Base-by-base conservation (phyloP, 2,113 vertebrate species). In the Pithys albifrons region DNA sequence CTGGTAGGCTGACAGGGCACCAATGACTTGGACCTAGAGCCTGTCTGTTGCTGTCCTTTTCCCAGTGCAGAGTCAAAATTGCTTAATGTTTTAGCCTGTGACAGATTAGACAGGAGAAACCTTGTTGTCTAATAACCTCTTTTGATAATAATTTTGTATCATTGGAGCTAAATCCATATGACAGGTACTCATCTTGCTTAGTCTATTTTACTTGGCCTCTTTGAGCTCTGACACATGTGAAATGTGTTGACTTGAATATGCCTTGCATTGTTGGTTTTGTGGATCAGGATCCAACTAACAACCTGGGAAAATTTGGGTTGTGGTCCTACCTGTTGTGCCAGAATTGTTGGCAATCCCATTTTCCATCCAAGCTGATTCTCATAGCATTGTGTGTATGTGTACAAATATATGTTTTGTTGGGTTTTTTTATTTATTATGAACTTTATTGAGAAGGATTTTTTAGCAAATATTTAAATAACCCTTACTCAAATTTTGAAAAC, bases 31-130 rank as follows among this genome's bases (percentile, higher is more conserved):
- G 57, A 77, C 90, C 52, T 71, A 35, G 51, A 93, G 59, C 65
- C 31, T 66, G 14, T 35, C 48, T 16, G 0, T 35, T 59, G 67
- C 51, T 85, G 46, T 79, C 43, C 57, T 87, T 77, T 95, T 67
- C 62, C 64, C 43, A 74, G 0, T 35, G 33, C 54, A 46, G 39
- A 91, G 55, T 90, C 93, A 80, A n/a, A 88, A 70, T n/a, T 88
- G 48, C 51, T 91, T 85, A 39, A 59, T 74, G 71, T 80, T 94
- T 88, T 70, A 19, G 2, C 5, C 20, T 71, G n/a, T 91, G 90
- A 93, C 51, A 43, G 71, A 70, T 90, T n/a, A 96, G 88, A 66
- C 51, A 66, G 67, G 59, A 80, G 59, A 71, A 94, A 83, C 67
- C 76, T 28, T 88, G 43, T 88, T 64, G n/a, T 66, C 75, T 71